A percentile compares a stretch with the other conserved stretches of the same genome.
These are phyloP conservation scores for Cotesia vestalis DNA, from an alignment of 1,140 invertebrate genomes.

Conservation along the genomic window DNA sequence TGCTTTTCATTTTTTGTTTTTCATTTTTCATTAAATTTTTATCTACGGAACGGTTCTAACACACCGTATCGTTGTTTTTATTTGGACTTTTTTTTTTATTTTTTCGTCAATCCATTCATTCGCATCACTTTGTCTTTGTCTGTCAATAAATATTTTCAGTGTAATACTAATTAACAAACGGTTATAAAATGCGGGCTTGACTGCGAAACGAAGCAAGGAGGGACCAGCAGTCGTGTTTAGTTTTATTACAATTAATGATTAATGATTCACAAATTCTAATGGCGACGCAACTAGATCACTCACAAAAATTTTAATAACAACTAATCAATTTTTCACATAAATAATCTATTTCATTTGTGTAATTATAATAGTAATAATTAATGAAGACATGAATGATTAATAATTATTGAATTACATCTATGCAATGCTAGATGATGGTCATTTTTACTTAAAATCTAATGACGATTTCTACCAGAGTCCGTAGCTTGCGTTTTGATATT, in stretches of 20 bases:
- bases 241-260: conserved; percentile 26
- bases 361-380: too few species aligned
- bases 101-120: conserved; percentile 8
- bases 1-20: too few species aligned
- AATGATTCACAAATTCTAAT: conserved; percentile 3
- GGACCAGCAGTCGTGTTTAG: conserved; percentile 62
- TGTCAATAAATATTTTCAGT: conserved; percentile 4
- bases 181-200: conserved; percentile 21
- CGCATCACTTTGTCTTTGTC: conserved; percentile 9
- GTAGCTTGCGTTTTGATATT: too few species aligned
- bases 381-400: too few species aligned
- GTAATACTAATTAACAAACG: conserved; percentile 17
- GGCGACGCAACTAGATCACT: conserved; percentile 7
- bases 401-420: too few species aligned
- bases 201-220: conserved; percentile 59
- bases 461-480: too few species aligned
- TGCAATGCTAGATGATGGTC: too few species aligned
- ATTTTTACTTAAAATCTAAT: too few species aligned
- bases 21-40: conserved; percentile 11
- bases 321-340: too few species aligned
- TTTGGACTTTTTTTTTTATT: not conserved
- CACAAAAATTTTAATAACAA: not conserved
- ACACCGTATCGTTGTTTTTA: conserved; percentile 17
- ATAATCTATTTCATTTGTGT: too few species aligned
- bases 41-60: not conserved